A percentile compares a stretch with the other conserved stretches of the same genome.
Conservation (phyloP, 2,888 invertebrate genomes). For the Eurytoma californica region DNA sequence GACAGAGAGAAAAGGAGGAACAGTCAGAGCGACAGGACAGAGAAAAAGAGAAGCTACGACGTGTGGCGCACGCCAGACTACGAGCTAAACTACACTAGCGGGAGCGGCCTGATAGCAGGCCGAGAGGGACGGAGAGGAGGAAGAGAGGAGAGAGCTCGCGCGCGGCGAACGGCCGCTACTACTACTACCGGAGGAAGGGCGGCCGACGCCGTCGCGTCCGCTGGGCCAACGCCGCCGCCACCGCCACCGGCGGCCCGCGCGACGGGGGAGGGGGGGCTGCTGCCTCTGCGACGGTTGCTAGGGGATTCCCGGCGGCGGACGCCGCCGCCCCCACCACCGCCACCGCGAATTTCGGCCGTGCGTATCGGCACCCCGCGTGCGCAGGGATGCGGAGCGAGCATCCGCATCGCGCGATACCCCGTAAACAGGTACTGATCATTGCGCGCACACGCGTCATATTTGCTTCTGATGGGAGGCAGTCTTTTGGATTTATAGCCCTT, state of each 20-base stretch:
- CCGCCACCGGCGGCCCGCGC: too few species aligned
- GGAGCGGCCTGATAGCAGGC: conserved; percentile 46
- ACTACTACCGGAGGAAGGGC: conserved; percentile 9
- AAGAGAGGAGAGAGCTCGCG: conserved; percentile 60
- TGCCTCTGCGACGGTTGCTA: conserved; percentile 53
- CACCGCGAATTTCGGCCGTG: not conserved
- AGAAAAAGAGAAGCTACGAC: conserved; percentile 12
- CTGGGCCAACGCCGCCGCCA: conserved; percentile 39
- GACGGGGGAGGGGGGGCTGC: too few species aligned
- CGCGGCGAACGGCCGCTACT: conserved; percentile 45
- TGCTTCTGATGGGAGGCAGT: too few species aligned
- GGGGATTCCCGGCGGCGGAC: conserved; percentile 54
- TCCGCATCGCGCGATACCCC: too few species aligned
- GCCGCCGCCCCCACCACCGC: not conserved
- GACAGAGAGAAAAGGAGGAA: not conserved
- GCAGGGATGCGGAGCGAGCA: too few species aligned
- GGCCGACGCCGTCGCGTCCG: conserved; percentile 32
- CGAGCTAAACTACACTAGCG: conserved; percentile 67
- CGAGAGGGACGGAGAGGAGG: not conserved
- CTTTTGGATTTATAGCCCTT: too few species aligned
- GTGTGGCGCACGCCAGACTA: conserved; percentile 59
- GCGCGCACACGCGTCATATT: too few species aligned
- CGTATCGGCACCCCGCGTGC: too few species aligned
- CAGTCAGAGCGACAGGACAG: conserved; percentile 13
- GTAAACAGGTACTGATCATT: too few species aligned